phyloP scores from a whole-genome alignment of 2,113 vertebrate species.

The Felis chaus region DNA sequence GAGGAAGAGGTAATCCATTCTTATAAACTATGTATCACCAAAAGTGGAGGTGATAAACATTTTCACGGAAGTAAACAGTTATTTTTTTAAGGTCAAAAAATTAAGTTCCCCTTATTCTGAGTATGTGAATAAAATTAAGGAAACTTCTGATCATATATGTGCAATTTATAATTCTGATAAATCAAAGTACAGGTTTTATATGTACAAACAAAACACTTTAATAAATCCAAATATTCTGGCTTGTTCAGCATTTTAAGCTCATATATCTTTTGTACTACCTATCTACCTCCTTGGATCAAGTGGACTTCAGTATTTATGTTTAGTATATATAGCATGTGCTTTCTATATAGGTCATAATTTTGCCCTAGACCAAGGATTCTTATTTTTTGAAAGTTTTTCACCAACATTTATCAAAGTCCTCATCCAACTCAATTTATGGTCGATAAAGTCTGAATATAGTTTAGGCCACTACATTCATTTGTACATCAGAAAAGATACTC shows the following conservation, averaged over 20 bases:
- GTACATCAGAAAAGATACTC: neutral
- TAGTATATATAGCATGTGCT: neutral
- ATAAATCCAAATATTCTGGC: neutral
- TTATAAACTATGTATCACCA: neutral
- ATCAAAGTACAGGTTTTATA: slow-evolving; percentile 1
- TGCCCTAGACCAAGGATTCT: neutral
- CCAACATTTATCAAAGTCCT: neutral
- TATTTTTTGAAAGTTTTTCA: slow-evolving; percentile 11
- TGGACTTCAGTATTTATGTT: neutral
- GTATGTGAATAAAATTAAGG: neutral
- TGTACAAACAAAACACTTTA: neutral
- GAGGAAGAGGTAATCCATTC: neutral
- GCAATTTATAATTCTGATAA: neutral
- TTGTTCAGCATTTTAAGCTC: neutral
- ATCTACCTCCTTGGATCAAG: neutral
- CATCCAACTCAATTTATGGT: slow-evolving; percentile 21
- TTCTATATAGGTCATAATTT: slow-evolving; percentile 5
- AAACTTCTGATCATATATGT: neutral
- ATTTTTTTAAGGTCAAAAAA: neutral
- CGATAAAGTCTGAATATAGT: slow-evolving; percentile 2
- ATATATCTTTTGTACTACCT: neutral
- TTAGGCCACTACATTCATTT: neutral
- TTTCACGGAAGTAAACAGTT: neutral
- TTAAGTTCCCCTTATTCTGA: neutral
- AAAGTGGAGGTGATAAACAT: neutral